A percentile compares a stretch with the other conserved stretches of the same genome.
These are phyloP conservation scores for Squalus acanthias DNA, from an alignment of 2,797 vertebrate genomes.

Conservation along the genomic window DNA sequence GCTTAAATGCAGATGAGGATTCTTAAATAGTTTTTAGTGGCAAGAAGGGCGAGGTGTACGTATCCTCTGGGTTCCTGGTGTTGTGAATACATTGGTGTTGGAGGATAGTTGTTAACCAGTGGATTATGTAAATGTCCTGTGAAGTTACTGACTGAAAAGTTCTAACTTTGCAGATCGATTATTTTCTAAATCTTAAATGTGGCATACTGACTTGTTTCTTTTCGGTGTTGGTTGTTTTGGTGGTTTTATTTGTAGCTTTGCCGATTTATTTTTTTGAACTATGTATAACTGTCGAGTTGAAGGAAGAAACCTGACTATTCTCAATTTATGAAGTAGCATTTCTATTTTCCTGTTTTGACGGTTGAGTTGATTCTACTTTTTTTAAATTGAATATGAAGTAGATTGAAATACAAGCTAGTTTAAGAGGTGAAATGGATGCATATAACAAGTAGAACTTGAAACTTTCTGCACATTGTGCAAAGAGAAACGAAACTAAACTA, in stretches of 20 bases:
- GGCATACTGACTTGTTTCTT: background rate
- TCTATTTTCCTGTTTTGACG: background rate
- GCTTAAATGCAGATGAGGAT: background rate
- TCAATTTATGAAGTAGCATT: background rate
- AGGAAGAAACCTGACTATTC: background rate
- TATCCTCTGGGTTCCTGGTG: background rate
- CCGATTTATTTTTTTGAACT: background rate
- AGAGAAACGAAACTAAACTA: background rate
- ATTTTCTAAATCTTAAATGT: background rate
- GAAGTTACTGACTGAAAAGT: background rate
- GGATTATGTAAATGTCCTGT: background rate
- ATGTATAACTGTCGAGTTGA: background rate
- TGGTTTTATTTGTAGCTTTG: background rate
- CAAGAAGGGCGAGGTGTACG: background rate
- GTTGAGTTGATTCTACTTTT: background rate
- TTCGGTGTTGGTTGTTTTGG: background rate
- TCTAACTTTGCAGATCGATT: background rate
- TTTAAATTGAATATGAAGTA: background rate
- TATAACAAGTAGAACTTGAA: background rate
- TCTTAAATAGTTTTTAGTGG: background rate
- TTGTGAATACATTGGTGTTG: background rate
- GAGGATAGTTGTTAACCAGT: background rate
- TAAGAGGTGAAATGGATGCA: background rate
- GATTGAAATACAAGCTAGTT: background rate
- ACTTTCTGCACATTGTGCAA: background rate